Base-by-base conservation (phyloP, 2,113 vertebrate genomes). In the Perca schrenkii region DNA sequence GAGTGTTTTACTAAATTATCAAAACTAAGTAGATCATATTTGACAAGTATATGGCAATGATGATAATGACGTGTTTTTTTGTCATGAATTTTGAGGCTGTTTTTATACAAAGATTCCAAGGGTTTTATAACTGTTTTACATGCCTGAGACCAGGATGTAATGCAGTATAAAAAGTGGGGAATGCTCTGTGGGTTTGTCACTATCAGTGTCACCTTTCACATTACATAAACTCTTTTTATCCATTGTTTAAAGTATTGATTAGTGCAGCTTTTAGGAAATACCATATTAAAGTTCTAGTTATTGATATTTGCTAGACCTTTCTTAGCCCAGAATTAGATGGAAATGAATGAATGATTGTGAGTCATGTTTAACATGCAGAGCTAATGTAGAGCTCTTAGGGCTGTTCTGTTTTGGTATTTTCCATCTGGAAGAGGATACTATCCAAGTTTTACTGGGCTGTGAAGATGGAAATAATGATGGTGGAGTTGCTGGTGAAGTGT, bases 391-490 rank as follows among this genome's bases (percentile, higher is more conserved):
- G 31, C 36, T 19, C 25, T 60, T 16, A 54, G 19, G 52, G 53
- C 60, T 22, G 14, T 22, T 34, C 52, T 80, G 54, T 65, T 83
- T 54, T 47, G 68, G 12, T 70, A 46, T 61, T 77, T 82, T 88
- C 75, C 80, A 74, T 61, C n/a, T 34, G 36, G 50, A 60, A 16
- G 46, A 63, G 43, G 19, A 47, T 28, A 2, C 16, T 25, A 15
- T 71, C 64, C 34, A 76, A 77, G 34, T 69, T 15, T 88, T 72
- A 54, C 52, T 78, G 74, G 16, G 14, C 53, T 49, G 53, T 74
- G 56, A 76, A 57, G 68, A 83, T 89, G 90, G 90, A 91, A 91
- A 89, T 62, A 73, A 0, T 82, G 72, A 80, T 67, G 77, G 17
- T 31, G 65, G 53, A 74, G 57, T 63, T 28, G 31, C 53, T 75